Evolutionary conservation across 2,797 vertebrate genomes (phyloP), one percentile per base, ranked within the genome.

Genomic region (Hippoglossus hippoglossus): DNA sequence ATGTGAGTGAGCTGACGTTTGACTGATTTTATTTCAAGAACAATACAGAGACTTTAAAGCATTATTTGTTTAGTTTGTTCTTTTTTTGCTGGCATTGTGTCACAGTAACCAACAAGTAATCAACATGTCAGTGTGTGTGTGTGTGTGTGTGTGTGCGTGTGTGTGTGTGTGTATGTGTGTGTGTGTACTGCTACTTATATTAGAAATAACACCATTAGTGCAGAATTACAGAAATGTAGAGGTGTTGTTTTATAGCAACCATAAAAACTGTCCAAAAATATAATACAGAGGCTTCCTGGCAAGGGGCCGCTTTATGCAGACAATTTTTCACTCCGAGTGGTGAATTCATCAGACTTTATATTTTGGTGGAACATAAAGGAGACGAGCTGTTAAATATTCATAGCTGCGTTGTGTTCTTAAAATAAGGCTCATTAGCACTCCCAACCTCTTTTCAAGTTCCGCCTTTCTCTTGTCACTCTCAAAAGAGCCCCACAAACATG

Each of bases 381-480:
- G 88, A 84, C 78, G 49, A 63, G 86, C 84, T 93, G 89, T 89
- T 93, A 90, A 93, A 94, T 93, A 93, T 95, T 94, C 92, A 94
- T 93, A 87, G 61, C 8, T 53, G 79, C 77, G 80, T 92, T 89
- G 85, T 91, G 88, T 92, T 93, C 89, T 93, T 94, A 94, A 94
- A 95, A 94, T 93, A 94, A 93, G 92, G 81, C 92, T 95, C 93
- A 94, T 94, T 95, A 95, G 91, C 87, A 73, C 90, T 90, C 65
- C 58, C 91, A 84, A 88, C 88, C 90, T 92, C 85, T 90, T 91
- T 89, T 91, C 73, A 87, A 90, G 86, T 88, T 89, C 90, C 87
- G 84, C 85, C 81, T 88, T 71, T 72, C 85, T 80, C 86, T 86
- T 89, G 91, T 93, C 91, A 85, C 84, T 89, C 86, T 83, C 79